Evolutionary conservation across 2,888 invertebrate species (phyloP), one percentile per base, ranked within the genome.

Genomic region (Drosophila buzzatii): DNA sequence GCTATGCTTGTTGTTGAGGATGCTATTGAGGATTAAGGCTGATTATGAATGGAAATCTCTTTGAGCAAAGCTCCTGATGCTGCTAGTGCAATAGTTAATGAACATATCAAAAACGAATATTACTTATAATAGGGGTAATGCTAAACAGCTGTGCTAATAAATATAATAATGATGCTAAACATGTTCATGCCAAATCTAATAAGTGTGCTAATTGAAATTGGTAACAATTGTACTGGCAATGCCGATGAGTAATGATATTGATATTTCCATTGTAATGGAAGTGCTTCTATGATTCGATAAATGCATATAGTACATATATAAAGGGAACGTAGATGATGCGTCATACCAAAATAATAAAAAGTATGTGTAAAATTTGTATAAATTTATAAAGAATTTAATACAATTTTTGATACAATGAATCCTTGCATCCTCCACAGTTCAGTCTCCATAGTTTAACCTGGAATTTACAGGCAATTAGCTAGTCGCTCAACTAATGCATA

Each of bases 381-480:
- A 27, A 27, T 27, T 27, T 27, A 0, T 6, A 1, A 27, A 27
- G 6, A 27, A 27, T 27, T 27, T 27, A 27, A 27, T 27, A 27
- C 27, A 27, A 27, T 27, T 27, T 27, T 27, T 27, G 23, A 27
- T 27, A 0, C 6, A 27, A 27, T 27, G 27, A 6, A 27, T 20
- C 2, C 6, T n/a, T n/a, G 6, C 10, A n/a, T n/a, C n/a, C n/a
- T n/a, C n/a, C n/a, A n/a, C n/a, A 49, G 10, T 31, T 33, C 6
- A 10, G 12, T 16, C 3, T 33, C 33, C 3, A 12, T 33, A 9
- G 33, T 14, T 33, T 0, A 16, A 16, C 3, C 3, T 35, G n/a
- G 3, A n/a, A 1, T 31, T 67, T 56, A 52, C 35, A 69, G 69
- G 47, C 69, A 39, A 73, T 44, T 9, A 16, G 45, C 3, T n/a